Conservation (phyloP, 2,888 invertebrate species). For the Dicyrtoma fusca region DNA sequence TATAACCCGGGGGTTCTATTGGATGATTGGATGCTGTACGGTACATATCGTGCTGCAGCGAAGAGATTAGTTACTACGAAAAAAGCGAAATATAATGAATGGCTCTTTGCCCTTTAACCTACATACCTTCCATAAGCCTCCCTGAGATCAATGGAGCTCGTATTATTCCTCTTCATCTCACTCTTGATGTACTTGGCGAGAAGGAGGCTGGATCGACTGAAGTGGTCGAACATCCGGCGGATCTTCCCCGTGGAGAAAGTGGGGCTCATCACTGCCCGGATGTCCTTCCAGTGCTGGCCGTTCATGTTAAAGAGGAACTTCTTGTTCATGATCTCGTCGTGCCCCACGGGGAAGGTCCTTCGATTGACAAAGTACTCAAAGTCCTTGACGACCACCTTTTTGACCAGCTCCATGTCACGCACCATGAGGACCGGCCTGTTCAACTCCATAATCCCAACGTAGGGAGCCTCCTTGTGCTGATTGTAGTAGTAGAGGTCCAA, state of each 20-base stretch:
- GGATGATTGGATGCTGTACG: too few species aligned
- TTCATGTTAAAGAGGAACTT: slow-evolving; percentile 42
- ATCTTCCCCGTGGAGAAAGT: slow-evolving; percentile 46
- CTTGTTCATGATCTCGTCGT: slow-evolving; percentile 15
- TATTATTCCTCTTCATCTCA: neutral
- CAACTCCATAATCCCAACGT: slow-evolving; percentile 45
- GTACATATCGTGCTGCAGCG: too few species aligned
- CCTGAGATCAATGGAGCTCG: slow-evolving; percentile 33
- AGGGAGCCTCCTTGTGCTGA: slow-evolving; percentile 27
- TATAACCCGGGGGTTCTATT: too few species aligned
- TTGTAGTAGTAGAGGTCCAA: slow-evolving; percentile 27
- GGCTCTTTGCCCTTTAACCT: too few species aligned
- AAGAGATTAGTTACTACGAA: too few species aligned
- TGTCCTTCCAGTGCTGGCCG: slow-evolving; percentile 49
- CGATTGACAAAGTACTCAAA: slow-evolving; percentile 46
- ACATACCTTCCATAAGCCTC: slow-evolving; percentile 51
- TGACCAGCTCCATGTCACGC: slow-evolving; percentile 49
- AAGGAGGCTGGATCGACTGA: slow-evolving; percentile 35
- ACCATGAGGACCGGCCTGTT: slow-evolving; percentile 38
- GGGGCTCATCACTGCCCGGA: slow-evolving; percentile 42
- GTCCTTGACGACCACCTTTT: slow-evolving; percentile 49
- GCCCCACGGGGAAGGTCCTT: slow-evolving; percentile 23
- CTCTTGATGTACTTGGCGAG: slow-evolving; percentile 33
- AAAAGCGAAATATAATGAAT: too few species aligned
- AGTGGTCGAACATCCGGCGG: slow-evolving; percentile 45